phyloP scores from a whole-genome alignment of 2,888 invertebrate species.

The Heteromyza rotundicornis region DNA sequence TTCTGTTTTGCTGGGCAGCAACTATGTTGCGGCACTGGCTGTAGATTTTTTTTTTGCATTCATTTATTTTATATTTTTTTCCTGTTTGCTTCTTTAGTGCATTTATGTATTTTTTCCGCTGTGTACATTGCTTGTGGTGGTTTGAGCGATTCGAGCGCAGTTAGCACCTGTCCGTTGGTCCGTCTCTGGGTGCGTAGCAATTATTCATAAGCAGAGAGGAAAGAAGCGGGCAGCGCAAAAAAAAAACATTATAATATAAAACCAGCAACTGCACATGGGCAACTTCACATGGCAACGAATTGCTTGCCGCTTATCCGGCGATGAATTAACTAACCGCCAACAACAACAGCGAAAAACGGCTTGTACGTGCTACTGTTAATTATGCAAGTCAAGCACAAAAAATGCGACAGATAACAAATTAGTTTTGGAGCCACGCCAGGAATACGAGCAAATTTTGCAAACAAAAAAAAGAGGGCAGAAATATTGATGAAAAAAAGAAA shows the following conservation, averaged over 20 bases:
- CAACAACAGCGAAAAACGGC: too few relatives aligned
- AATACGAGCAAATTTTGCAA: too few relatives aligned
- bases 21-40: neutral
- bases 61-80: neutral
- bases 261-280: neutral
- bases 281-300: too few relatives aligned
- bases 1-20: slow-evolving; percentile 2
- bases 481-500: too few relatives aligned
- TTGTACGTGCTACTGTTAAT: slow-evolving; percentile 2
- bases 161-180: neutral
- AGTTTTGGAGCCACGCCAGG: too few relatives aligned
- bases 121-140: neutral
- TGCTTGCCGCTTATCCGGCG: too few relatives aligned
- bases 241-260: neutral
- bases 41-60: too few relatives aligned
- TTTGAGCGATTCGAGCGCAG: neutral
- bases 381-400: slow-evolving; percentile 1
- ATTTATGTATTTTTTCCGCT: neutral
- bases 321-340: too few relatives aligned
- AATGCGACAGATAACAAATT: slow-evolving; percentile 1
- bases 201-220: neutral
- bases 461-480: too few relatives aligned
- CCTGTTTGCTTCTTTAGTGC: too few relatives aligned
- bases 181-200: neutral
- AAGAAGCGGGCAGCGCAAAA: neutral